These are phyloP conservation scores for Zophobas atratus DNA, from an alignment of 1,140 invertebrate genomes.

Conservation along the genomic window DNA sequence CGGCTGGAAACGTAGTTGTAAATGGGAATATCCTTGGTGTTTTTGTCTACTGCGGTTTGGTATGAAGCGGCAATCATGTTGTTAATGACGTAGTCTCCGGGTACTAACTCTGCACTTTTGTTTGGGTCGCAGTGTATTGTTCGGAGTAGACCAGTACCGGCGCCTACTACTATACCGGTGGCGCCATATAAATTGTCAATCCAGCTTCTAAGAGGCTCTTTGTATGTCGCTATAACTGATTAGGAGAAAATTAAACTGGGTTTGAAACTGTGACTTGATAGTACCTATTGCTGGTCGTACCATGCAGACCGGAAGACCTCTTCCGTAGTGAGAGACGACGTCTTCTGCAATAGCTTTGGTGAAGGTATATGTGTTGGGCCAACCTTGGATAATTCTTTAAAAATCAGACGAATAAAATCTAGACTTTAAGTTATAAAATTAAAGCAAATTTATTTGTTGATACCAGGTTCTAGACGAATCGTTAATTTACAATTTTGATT, in stretches of 20 bases:
- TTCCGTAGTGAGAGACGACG: constrained; percentile 68
- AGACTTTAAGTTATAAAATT: too few relatives aligned
- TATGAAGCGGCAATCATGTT: constrained; percentile 77
- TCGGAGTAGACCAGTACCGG: constrained; percentile 76
- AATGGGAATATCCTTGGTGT: constrained; percentile 1
- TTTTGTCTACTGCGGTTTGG: constrained; percentile 70
- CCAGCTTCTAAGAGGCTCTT: constrained; percentile 76
- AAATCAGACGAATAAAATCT: too few relatives aligned
- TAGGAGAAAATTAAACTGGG: constrained; percentile 50
- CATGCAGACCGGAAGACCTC: constrained; percentile 76
- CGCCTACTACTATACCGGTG: constrained; percentile 72
- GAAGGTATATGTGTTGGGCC: constrained; percentile 78
- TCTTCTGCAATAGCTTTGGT: constrained; percentile 78
- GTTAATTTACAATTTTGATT: too few relatives aligned
- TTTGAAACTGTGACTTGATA: constrained; percentile 7
- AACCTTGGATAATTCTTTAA: constrained; percentile 69
- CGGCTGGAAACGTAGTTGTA: constrained; percentile 74
- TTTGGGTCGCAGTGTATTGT: constrained; percentile 71
- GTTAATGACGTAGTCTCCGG: constrained; percentile 81
- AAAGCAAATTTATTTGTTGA: too few relatives aligned
- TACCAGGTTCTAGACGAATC: too few relatives aligned
- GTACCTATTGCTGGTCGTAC: constrained; percentile 81
- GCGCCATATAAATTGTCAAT: constrained; percentile 85
- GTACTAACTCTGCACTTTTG: constrained; percentile 77
- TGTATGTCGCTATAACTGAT: constrained; percentile 70